Conservation (phyloP, 2,113 vertebrate species). For the Callipepla squamata region DNA sequence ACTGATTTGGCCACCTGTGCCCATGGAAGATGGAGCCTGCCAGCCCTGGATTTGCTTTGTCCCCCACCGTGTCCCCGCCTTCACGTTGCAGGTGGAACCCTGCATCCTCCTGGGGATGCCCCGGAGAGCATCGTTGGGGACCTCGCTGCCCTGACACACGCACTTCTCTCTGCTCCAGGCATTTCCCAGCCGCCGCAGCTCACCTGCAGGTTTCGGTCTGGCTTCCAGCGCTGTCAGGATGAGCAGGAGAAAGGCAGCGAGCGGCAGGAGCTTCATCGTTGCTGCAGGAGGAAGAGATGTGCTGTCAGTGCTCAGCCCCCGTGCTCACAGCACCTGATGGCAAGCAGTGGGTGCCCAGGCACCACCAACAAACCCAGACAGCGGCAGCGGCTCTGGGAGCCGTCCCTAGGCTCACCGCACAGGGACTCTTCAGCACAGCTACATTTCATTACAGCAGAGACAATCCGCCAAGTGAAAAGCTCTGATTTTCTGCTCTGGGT, state of each 20-base stretch:
- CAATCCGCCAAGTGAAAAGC: neutral
- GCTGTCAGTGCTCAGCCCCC: neutral
- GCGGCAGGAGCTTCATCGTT: conserved; percentile 70
- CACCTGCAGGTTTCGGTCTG: conserved; percentile 73
- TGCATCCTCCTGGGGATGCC: neutral
- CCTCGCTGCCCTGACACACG: neutral
- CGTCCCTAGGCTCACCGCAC: neutral
- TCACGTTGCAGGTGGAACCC: neutral
- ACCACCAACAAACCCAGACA: neutral
- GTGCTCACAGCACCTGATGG: neutral
- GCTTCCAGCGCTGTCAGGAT: conserved; percentile 73
- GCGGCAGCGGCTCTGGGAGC: neutral
- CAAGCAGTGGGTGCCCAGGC: neutral
- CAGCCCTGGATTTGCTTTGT: neutral
- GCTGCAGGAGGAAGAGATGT: neutral
- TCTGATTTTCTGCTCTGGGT: conserved; percentile 64
- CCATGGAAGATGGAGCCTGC: neutral
- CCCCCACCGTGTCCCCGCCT: neutral
- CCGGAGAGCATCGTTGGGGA: fast-evolving
- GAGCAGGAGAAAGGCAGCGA: conserved; percentile 71
- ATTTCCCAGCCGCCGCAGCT: neutral
- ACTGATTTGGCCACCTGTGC: neutral
- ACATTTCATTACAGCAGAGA: conserved; percentile 29
- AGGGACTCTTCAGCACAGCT: neutral
- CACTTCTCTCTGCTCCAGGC: neutral